Evolutionary conservation across 2,113 vertebrate species (phyloP).

Genomic region (Cynopterus brachyotis): DNA sequence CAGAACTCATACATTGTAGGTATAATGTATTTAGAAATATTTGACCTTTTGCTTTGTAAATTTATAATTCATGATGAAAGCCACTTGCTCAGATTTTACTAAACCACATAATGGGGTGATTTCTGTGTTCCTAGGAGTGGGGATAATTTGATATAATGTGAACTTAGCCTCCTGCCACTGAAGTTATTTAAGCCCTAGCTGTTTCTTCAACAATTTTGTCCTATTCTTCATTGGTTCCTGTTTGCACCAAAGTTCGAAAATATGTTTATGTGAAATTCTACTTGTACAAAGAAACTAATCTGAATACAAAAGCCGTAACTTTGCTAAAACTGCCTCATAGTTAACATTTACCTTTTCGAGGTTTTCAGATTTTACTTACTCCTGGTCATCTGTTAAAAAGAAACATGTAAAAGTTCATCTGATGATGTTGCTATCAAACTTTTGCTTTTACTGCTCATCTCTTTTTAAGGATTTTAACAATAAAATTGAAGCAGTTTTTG

Average conservation of each 20-base stretch:
- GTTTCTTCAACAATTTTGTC: slow-evolving; percentile 30
- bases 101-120: slow-evolving; percentile 66
- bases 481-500: slow-evolving; percentile 40
- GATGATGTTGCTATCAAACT: neutral
- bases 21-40: slow-evolving; percentile 62
- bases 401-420: slow-evolving; percentile 49
- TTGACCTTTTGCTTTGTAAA: slow-evolving; percentile 63
- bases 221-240: slow-evolving; percentile 35
- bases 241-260: slow-evolving; percentile 46
- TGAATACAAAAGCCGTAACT: neutral
- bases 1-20: slow-evolving; percentile 46
- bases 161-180: neutral
- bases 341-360: slow-evolving; percentile 45
- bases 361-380: slow-evolving; percentile 51
- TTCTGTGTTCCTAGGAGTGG: slow-evolving; percentile 44
- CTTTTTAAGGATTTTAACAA: slow-evolving; percentile 40
- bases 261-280: slow-evolving; percentile 34
- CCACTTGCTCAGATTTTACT: slow-evolving; percentile 57
- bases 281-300: neutral
- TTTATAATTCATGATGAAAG: slow-evolving; percentile 72
- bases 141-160: slow-evolving; percentile 48
- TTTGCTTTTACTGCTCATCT: slow-evolving; percentile 46
- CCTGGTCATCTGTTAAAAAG: slow-evolving; percentile 48
- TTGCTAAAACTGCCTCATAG: neutral
- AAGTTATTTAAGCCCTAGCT: slow-evolving; percentile 24